phyloP scores from a whole-genome alignment of 2,888 invertebrate genomes.

The Epicampocera succincta region DNA sequence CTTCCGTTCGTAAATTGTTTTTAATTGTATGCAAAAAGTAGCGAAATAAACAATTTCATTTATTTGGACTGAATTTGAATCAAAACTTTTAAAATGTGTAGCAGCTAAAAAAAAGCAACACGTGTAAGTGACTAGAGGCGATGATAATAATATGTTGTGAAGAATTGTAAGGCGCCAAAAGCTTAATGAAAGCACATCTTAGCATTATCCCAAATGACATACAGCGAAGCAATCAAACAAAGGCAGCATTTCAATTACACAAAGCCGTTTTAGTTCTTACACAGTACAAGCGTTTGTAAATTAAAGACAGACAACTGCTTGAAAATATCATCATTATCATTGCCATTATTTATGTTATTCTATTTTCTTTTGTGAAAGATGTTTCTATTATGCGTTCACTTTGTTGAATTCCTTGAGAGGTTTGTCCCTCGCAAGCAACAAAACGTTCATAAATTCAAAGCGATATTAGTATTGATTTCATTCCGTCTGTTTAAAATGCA shows the following conservation, averaged over 20 bases:
- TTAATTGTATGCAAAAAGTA: too few species aligned
- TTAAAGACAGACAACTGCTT: slow-evolving; percentile 57
- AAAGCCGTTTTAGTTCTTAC: slow-evolving; percentile 33
- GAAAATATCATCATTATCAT: slow-evolving; percentile 54
- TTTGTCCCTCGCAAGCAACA: slow-evolving; percentile 41
- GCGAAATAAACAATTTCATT: too few species aligned
- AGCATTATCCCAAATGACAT: too few species aligned
- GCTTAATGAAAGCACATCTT: too few species aligned
- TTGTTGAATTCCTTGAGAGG: slow-evolving; percentile 33
- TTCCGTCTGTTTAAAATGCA: background rate
- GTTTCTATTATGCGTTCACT: slow-evolving; percentile 3
- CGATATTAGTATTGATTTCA: slow-evolving; percentile 8
- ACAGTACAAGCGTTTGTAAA: slow-evolving; percentile 1
- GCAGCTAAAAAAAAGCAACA: too few species aligned
- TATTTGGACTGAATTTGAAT: too few species aligned
- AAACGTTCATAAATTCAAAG: slow-evolving; percentile 4
- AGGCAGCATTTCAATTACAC: slow-evolving; percentile 53
- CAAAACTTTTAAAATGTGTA: too few species aligned
- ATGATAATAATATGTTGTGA: background rate
- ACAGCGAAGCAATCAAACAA: slow-evolving; percentile 12
- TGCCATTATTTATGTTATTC: slow-evolving; percentile 32
- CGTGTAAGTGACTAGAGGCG: too few species aligned
- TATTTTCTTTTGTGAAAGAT: slow-evolving; percentile 31
- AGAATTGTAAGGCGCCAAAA: background rate
- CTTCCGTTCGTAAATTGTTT: too few species aligned